Evolutionary conservation across 2,888 invertebrate genomes (phyloP).

Genomic region (Stictocephala bisonia): DNA sequence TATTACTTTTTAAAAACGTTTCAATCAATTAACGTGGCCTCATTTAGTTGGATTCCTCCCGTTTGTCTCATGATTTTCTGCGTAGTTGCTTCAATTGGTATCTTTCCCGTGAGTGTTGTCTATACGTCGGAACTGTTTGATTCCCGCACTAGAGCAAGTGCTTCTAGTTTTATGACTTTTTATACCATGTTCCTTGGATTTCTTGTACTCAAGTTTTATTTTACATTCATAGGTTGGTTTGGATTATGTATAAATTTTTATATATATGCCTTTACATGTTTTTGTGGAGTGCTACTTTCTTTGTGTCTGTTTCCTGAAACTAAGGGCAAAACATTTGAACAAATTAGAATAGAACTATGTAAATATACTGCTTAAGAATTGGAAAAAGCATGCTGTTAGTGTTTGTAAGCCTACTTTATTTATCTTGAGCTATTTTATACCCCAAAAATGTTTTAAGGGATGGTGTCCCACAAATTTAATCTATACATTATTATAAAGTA

Average conservation of each 20-base stretch:
- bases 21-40: not conserved
- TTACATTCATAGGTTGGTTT: not conserved
- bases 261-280: not conserved
- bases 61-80: not conserved
- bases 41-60: conserved; percentile 5
- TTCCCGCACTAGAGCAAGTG: not conserved
- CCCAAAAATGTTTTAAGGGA: too few species aligned
- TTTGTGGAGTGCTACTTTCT: not conserved
- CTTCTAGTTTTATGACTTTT: not conserved
- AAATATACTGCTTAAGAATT: too few species aligned
- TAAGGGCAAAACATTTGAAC: conserved; percentile 29
- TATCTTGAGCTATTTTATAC: too few species aligned
- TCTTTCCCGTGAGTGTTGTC: not conserved
- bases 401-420: too few species aligned
- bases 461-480: too few species aligned
- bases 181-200: not conserved
- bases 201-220: conserved; percentile 9
- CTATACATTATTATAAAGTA: too few species aligned
- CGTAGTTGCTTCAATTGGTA: not conserved
- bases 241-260: not conserved
- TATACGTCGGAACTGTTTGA: conserved; percentile 16
- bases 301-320: conserved; percentile 3
- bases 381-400: too few species aligned
- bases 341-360: not conserved
- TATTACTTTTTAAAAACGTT: not conserved